Percentiles rank a stretch among this genome's conserved stretches.
Conservation (phyloP, 1,140 invertebrate species). For the Drosophila mauritiana region DNA sequence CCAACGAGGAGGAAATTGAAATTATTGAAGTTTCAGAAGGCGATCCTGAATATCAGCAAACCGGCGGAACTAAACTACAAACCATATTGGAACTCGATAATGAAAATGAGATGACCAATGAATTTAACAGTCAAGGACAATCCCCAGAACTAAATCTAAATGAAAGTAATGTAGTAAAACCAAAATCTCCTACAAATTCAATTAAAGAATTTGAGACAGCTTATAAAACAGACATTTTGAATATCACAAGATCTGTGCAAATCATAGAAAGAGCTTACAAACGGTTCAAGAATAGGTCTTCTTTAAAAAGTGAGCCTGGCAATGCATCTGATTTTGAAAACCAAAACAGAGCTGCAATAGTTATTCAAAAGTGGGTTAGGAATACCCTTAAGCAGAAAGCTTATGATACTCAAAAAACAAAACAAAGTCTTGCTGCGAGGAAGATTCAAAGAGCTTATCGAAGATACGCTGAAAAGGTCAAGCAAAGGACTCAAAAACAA, state of each 20-base stretch:
- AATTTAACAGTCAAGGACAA: conserved; percentile 2
- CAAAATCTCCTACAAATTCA: background rate
- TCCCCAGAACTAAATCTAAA: background rate
- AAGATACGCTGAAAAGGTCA: background rate
- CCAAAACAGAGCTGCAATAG: conserved; percentile 5
- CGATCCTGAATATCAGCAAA: conserved; percentile 44
- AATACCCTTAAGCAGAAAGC: background rate
- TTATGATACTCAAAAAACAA: background rate
- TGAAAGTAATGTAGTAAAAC: background rate
- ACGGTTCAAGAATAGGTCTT: conserved; percentile 1
- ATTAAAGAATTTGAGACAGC: background rate
- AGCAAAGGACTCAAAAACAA: background rate
- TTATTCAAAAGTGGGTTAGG: conserved; percentile 33
- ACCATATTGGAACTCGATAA: conserved; percentile 63
- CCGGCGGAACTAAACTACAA: conserved; percentile 46
- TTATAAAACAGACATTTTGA: conserved; percentile 14
- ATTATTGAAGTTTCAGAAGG: conserved; percentile 13
- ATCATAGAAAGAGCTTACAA: conserved; percentile 49
- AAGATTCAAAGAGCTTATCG: conserved; percentile 56
- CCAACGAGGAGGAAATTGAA: conserved; percentile 37
- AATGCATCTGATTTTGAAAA: background rate
- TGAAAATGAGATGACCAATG: conserved; percentile 48
- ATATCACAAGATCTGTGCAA: conserved; percentile 18
- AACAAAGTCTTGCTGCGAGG: conserved; percentile 26
- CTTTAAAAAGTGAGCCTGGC: background rate